Evolutionary conservation across 1,140 invertebrate species (phyloP), one percentile per base, ranked within the genome.

Genomic region (Platorchestia sp.): DNA sequence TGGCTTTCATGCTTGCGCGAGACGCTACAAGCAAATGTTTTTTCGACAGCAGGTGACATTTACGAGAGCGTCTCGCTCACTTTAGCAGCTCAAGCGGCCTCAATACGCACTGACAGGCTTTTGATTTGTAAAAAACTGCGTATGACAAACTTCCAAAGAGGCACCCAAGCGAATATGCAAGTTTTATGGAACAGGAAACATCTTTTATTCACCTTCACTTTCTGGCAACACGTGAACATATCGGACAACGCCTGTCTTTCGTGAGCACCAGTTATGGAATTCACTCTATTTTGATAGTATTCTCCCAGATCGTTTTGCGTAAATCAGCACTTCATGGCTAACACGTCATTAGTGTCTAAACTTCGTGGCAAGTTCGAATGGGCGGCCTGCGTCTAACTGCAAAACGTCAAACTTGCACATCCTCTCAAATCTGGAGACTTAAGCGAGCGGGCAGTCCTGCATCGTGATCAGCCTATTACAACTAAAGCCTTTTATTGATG

Each of bases 261-360:
- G 10, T 36, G 10, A 22, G 59, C 10, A 75, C 59, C 14, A 75
- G 7, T 75, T 7, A 75, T 75, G 27, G 36, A 75, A 75, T 75
- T 75, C 36, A 19, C 27, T 75, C 36, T 75, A 3, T 27, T 75
- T 75, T 22, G 27, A 51, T 7, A 19, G 47, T 86, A 42, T 89
- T 89, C 41, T 89, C 42, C 10, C 14, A 42, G 43, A 89, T 89
- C 27, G 36, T 43, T 44, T 89, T 14, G 7, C 42, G n/a, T 42
- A 89, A 10, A 14, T 27, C 41, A 89, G 43, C 5, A 19, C 43
- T 42, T 89, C 87, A 89, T 89, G 41, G 3, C 36, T 19, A 89
- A 89, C n/a, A 89, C 7, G 43, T 89, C 87, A 89, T 89, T 42
- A 89, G 87, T 42, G 87, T 89, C 36, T 41, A 44, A 89, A 89